Evolutionary conservation across 1,140 invertebrate genomes (phyloP), one percentile per base, ranked within the genome.

Genomic region (Pygmarrhopalites habei): DNA sequence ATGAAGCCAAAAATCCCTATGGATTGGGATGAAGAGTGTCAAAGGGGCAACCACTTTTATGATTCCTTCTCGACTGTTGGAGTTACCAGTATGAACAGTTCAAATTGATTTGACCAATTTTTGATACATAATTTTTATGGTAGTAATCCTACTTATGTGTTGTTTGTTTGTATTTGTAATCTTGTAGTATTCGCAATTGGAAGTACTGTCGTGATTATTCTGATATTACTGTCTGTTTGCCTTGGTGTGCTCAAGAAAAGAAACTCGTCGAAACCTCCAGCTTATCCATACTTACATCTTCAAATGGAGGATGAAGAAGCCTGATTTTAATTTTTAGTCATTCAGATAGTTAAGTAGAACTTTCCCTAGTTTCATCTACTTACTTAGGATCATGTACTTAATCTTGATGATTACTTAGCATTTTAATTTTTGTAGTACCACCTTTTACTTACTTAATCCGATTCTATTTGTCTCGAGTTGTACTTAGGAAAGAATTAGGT

Each of bases 21-120:
- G 28, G 74, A 83, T 68, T 83, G 81, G 81, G 75, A 80, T 7
- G 73, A 72, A 32, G 83, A 84, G 67, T 84, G 83, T 72, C 66
- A 72, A 28, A 63, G 29, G 25, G 51, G 47, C 41, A 5, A 21
- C 3, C 7, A 17, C 12, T 53, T 60, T 53, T 19, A 49, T 59
- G n/a, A 41, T 60, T 25, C 28, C 35, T 46, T 64, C 19, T 39
- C 23, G n/a, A 17, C n/a, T n/a, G n/a, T 52, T 28, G 25, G 49
- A 2, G 23, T 52, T 52, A 23, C 21, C 7, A 55, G 25, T 55
- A 55, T 10, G 51, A 28, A 12, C 12, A 28, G 15, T n/a, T 15
- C 47, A n/a, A 49, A 49, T 10, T 41, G n/a, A 12, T 41, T n/a
- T 41, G 39, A 39, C 5, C 23, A 7, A 19, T 7, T 14, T 21